These are phyloP conservation scores for Antheraea yamamai DNA, from an alignment of 2,888 invertebrate genomes.

Conservation along the genomic window DNA sequence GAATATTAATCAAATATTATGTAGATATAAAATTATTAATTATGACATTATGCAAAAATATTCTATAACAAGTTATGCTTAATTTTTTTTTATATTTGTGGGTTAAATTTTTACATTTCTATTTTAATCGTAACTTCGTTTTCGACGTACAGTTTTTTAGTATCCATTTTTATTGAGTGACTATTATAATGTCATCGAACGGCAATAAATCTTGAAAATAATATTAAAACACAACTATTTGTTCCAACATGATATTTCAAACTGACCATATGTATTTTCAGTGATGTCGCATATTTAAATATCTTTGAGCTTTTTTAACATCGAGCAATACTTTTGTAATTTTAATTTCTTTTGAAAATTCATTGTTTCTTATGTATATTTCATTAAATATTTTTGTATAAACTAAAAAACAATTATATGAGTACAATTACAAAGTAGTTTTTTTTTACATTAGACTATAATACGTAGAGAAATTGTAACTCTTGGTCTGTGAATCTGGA, in stretches of 20 bases:
- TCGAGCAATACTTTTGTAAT: neutral
- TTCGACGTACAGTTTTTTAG: neutral
- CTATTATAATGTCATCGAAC: neutral
- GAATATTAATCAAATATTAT: neutral
- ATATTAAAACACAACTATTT: neutral
- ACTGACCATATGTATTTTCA: neutral
- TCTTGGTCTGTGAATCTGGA: no score
- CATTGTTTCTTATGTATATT: neutral
- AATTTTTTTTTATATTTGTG: neutral
- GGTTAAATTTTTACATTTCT: neutral
- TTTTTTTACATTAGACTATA: neutral
- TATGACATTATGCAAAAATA: constrained; percentile 8
- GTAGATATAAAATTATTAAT: constrained; percentile 15
- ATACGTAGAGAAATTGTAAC: no score
- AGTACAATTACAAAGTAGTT: neutral
- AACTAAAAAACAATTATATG: neutral
- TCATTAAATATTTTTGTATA: neutral
- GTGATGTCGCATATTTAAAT: neutral
- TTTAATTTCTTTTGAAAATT: neutral
- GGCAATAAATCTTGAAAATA: neutral
- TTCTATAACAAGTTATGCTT: neutral
- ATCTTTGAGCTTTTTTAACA: neutral
- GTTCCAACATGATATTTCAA: neutral
- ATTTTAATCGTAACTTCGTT: neutral
- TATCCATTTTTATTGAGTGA: neutral